Base-by-base conservation (phyloP, 2,888 invertebrate species). In the Biston betularia region DNA sequence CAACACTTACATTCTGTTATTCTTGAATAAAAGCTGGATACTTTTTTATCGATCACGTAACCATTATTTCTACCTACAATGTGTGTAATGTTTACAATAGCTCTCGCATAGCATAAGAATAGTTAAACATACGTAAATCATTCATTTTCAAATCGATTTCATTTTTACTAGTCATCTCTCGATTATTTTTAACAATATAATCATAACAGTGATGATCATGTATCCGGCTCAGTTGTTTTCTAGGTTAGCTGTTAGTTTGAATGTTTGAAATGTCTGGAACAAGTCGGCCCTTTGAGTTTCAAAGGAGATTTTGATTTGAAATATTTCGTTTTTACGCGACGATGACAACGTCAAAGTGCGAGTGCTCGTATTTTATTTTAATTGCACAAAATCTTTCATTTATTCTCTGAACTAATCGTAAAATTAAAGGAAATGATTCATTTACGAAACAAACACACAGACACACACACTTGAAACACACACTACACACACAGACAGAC, bases 121-220 rank as follows among this genome's bases (percentile, higher is more conserved):
- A 55, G 50, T 49, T 45, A 65, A 56, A 59, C 59, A 59, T 6
- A 46, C 60, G 62, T 71, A 62, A 61, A 68, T 71, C 65, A 61
- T 63, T 48, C 57, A 40, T 61, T 68, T 64, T 44, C 50, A 64
- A 55, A 62, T 58, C 50, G 57, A 61, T 65, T 63, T 44, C 34
- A 65, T 65, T 68, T 66, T 57, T 63, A 62, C 38, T 60, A 64
- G 59, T 63, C 57, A 44, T 35, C 40, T 56, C 49, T 53, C 14
- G 50, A 63, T 45, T 66, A 56, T 68, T 68, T 64, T 66, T 57
- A 66, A 69, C 64, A 56, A 59, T 64, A 34, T 61, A 68, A 58
- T 68, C 55, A 66, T 64, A 66, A 59, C 57, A 62, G 33, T 46
- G 56, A 48, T 24, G 58, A 9, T 59, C 42, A 33, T 14, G 59